phyloP scores from a whole-genome alignment of 2,113 vertebrate species.

The Eretmochelys imbricata region DNA sequence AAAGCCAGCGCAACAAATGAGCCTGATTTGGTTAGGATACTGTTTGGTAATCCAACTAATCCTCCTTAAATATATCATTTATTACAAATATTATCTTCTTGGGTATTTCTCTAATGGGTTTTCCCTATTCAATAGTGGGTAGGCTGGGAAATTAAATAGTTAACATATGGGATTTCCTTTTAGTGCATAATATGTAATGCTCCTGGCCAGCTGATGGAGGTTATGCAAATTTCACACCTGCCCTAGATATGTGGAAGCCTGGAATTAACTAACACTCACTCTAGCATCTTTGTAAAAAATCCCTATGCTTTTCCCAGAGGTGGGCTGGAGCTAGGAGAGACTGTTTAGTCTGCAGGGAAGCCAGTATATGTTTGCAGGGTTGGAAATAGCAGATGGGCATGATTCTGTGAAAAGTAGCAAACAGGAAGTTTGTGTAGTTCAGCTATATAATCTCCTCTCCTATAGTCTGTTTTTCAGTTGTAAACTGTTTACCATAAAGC shows the following conservation, averaged over 20 bases:
- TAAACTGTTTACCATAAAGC: not conserved
- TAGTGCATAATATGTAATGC: not conserved
- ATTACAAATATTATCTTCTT: constrained; percentile 27
- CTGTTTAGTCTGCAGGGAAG: not conserved
- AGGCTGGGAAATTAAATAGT: constrained; percentile 22
- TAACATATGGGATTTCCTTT: not conserved
- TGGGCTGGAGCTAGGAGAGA: not conserved
- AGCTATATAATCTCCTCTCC: not conserved
- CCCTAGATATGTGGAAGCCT: not conserved
- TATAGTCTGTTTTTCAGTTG: not conserved
- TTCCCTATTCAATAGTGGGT: not conserved
- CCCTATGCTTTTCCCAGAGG: not conserved
- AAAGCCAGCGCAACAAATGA: constrained; percentile 51
- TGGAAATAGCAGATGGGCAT: not conserved
- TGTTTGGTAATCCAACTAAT: constrained; percentile 58
- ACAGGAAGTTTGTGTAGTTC: not conserved
- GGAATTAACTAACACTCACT: not conserved
- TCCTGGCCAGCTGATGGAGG: not conserved
- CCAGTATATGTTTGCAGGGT: not conserved
- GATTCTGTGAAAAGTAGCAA: not conserved
- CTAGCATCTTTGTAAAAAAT: not conserved
- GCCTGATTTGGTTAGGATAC: constrained; percentile 37
- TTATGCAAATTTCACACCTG: not conserved
- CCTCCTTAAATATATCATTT: constrained; percentile 46
- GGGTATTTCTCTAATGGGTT: not conserved